Evolutionary conservation across 2,888 invertebrate species (phyloP).

Genomic region (Melanchra persicariae): DNA sequence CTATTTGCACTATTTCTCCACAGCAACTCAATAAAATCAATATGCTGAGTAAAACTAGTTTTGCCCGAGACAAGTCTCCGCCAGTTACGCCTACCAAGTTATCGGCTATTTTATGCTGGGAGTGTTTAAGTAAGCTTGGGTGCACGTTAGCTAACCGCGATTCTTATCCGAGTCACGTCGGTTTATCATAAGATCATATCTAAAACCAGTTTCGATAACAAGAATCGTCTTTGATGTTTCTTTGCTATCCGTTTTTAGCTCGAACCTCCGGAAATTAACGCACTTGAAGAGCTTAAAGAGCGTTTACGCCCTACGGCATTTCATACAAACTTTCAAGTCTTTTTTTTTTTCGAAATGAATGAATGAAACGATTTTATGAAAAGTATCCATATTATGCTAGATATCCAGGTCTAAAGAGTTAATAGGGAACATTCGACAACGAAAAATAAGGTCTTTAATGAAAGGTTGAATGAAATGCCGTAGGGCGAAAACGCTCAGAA

Average conservation of each 20-base stretch:
- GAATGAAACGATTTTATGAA: too few relatives aligned
- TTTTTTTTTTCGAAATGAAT: too few relatives aligned
- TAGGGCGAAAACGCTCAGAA: too few relatives aligned
- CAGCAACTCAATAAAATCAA: slow-evolving; percentile 31
- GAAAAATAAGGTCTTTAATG: too few relatives aligned
- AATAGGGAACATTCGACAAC: too few relatives aligned
- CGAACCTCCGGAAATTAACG: slow-evolving; percentile 11
- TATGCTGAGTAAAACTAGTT: slow-evolving; percentile 38
- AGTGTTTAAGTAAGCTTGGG: slow-evolving; percentile 29
- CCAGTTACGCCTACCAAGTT: slow-evolving; percentile 22
- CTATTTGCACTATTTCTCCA: slow-evolving; percentile 9
- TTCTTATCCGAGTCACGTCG: slow-evolving; percentile 50
- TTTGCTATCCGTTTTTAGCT: slow-evolving; percentile 18
- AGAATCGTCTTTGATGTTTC: slow-evolving; percentile 40
- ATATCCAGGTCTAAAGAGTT: too few relatives aligned
- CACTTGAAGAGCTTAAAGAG: background rate
- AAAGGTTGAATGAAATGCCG: too few relatives aligned
- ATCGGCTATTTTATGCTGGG: slow-evolving; percentile 29
- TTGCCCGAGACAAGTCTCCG: slow-evolving; percentile 2
- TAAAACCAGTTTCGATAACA: slow-evolving; percentile 58
- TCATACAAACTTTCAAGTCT: too few relatives aligned
- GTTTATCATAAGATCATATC: slow-evolving; percentile 58
- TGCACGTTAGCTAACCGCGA: slow-evolving; percentile 31
- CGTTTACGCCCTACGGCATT: too few relatives aligned
- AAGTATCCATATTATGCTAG: too few relatives aligned